Conservation (phyloP, 2,797 vertebrate species). For the Semaprochilodus insignis region DNA sequence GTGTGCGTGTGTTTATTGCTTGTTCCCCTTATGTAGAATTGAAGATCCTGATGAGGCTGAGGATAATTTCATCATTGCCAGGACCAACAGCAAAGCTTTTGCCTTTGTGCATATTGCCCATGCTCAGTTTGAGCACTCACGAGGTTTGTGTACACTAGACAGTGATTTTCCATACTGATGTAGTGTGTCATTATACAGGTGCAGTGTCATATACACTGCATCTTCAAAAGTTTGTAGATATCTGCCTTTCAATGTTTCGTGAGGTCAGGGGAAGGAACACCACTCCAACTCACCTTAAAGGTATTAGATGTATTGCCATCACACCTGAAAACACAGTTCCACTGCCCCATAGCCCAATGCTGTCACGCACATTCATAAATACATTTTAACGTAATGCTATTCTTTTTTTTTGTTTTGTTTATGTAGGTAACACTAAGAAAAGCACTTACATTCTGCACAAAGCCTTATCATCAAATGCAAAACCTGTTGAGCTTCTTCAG, state of each 20-base stretch:
- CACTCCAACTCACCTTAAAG: too few species aligned
- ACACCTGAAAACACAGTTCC: background rate
- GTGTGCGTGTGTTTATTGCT: background rate
- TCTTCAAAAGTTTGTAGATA: too few species aligned
- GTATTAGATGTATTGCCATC: too few species aligned
- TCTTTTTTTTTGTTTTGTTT: background rate
- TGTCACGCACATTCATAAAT: background rate
- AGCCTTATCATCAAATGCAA: slow-evolving; percentile 83
- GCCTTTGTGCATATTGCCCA: slow-evolving; percentile 94
- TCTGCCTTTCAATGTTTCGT: too few species aligned
- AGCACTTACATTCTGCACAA: slow-evolving; percentile 90
- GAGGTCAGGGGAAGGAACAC: too few species aligned
- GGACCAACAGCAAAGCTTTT: slow-evolving; percentile 91
- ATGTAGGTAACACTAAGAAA: slow-evolving; percentile 87
- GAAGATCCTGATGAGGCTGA: slow-evolving; percentile 91
- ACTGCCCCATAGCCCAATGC: background rate
- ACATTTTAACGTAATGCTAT: background rate
- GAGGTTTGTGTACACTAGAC: slow-evolving; percentile 77
- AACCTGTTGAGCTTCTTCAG: slow-evolving; percentile 85
- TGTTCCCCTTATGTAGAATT: slow-evolving; percentile 76
- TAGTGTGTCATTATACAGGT: background rate
- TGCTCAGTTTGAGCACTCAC: slow-evolving; percentile 92
- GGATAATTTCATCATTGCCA: slow-evolving; percentile 91
- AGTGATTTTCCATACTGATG: background rate
- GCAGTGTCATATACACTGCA: background rate